Percentiles rank a stretch among this genome's conserved stretches.
phyloP scores from a whole-genome alignment of 1,140 invertebrate species.

The Steinernema khuongi region DNA sequence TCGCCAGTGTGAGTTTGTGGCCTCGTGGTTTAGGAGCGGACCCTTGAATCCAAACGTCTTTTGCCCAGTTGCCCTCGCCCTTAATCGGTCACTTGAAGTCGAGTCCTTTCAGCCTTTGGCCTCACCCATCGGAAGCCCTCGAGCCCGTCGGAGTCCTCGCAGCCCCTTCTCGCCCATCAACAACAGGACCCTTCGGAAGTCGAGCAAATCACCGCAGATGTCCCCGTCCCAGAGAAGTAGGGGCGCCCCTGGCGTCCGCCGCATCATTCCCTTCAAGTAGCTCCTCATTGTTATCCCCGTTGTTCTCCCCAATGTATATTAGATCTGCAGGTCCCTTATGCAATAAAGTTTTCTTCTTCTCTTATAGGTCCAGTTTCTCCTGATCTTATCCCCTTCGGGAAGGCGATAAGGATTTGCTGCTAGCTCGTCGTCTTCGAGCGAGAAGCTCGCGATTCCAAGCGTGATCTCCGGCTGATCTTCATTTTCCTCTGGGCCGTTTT shows the following conservation, averaged over 20 bases:
- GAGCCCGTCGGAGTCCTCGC: background rate
- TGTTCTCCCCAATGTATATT: background rate
- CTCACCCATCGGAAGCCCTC: background rate
- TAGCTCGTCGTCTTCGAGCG: too few species aligned
- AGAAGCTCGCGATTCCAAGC: too few species aligned
- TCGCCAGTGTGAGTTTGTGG: background rate
- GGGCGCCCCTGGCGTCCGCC: background rate
- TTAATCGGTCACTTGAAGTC: background rate
- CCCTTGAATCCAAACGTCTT: too few species aligned
- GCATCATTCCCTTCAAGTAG: background rate
- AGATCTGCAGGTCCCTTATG: background rate
- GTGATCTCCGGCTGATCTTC: too few species aligned
- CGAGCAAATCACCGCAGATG: background rate
- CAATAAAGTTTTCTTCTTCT: background rate
- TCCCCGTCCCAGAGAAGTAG: background rate
- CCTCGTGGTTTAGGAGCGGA: too few species aligned
- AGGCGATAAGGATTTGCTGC: too few species aligned
- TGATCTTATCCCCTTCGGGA: background rate
- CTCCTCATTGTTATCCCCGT: background rate
- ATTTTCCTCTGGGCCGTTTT: too few species aligned
- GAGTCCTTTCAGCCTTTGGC: background rate
- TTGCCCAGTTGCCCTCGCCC: background rate
- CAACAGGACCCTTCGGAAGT: background rate
- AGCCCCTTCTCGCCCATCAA: background rate
- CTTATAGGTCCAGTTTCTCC: background rate